Evolutionary conservation across 2,113 vertebrate species (phyloP), one percentile per base, ranked within the genome.

Genomic region (Gulo gulo): DNA sequence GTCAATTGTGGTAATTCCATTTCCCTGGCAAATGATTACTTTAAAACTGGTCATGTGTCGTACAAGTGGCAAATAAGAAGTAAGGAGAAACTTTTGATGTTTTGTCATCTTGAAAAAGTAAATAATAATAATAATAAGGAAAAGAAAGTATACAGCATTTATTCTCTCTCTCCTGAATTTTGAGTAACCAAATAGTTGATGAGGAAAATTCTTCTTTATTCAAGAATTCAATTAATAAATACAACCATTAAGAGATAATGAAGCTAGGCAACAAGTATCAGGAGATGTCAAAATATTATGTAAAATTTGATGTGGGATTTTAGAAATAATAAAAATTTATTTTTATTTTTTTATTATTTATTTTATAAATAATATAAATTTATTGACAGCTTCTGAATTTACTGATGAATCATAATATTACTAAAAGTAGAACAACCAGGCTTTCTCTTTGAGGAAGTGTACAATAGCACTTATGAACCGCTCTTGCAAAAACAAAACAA

Each of bases 161-260:
- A 71, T 91, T 96, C 7, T 73, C 55, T 91, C 81, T 91, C 74
- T 67, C 23, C 18, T 79, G 1, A 76, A 93, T 67, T 95, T 80
- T 93, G 13, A 55, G 20, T 78, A 82, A 78, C 23, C 39, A 92
- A 78, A 80, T 31, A 81, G 5, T 74, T 67, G 24, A 80, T 59
- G 9, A 67, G 55, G 7, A 87, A 34, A 95, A 8, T 39, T 79
- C 11, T 63, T 79, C 34, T 93, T 92, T 87, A 74, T 88, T 91
- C 31, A 88, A 91, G 42, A 96, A 91, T 59, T 50, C 39, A 93
- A 79, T 57, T 84, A 87, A 84, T 79, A 97, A 93, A 12, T 84
- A 7, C 14, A 91, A 29, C 55, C 24, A 26, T 83, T 87, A 47
- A 24, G 39, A 90, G 57, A 92, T 57, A 95, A 82, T 55, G 57